Evolutionary conservation across 2,113 vertebrate genomes (phyloP).

Genomic region (Leptocoma aspasia): DNA sequence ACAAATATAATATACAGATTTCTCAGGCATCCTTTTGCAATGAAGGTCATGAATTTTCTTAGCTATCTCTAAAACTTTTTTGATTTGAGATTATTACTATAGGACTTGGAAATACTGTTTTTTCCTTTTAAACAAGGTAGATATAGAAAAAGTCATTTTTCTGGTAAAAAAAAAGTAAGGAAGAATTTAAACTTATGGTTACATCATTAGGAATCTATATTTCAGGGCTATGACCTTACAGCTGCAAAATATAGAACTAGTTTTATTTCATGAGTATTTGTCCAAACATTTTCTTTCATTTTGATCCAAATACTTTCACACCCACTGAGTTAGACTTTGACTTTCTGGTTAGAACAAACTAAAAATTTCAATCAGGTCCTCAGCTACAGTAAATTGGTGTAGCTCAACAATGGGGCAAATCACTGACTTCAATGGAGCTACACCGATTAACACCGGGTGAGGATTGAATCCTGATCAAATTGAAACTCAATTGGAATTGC

Average conservation of each 20-base stretch:
- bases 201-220: conserved; percentile 33
- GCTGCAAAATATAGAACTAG: conserved; percentile 48
- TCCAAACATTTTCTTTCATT: conserved; percentile 67
- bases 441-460: conserved; percentile 37
- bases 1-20: background rate
- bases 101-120: background rate
- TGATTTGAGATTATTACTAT: background rate
- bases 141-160: background rate
- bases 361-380: conserved; percentile 53
- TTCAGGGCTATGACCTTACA: conserved; percentile 20
- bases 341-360: conserved; percentile 22
- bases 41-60: background rate
- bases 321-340: conserved; percentile 44
- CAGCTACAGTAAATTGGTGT: conserved; percentile 14
- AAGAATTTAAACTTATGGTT: conserved; percentile 32
- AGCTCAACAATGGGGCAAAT: background rate
- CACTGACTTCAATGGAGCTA: conserved; percentile 3
- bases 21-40: background rate
- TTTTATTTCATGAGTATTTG: conserved; percentile 60
- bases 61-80: background rate
- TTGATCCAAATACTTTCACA: conserved; percentile 67
- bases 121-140: background rate
- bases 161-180: background rate
- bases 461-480: conserved; percentile 44
- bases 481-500: conserved; percentile 52